Conservation (phyloP, 92 coral and sea anemone species). For the Virgularia gustaviana region DNA sequence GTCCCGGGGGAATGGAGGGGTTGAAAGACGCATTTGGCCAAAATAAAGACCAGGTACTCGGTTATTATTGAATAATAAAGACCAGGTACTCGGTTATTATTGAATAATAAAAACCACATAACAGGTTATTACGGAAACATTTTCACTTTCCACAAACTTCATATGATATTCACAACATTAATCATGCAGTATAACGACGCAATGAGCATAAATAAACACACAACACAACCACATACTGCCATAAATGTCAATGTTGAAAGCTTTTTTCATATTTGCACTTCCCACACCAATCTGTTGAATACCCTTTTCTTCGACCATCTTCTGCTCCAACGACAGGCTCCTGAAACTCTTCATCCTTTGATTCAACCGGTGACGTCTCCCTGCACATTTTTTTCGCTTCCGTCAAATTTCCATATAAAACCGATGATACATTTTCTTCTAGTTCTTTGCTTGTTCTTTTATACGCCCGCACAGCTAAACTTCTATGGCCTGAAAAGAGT, state of each 20-base stretch:
- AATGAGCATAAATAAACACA: neutral
- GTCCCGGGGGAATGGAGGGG: too few relatives aligned
- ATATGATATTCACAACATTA: neutral
- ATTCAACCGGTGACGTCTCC: neutral
- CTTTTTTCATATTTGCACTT: neutral
- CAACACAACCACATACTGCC: neutral
- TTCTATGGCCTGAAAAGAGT: conserved; percentile 29
- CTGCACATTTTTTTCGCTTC: neutral
- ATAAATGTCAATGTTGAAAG: neutral
- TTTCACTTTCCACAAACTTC: neutral
- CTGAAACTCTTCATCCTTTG: neutral
- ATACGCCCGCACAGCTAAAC: conserved; percentile 38
- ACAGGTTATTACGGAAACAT: neutral
- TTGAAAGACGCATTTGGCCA: too few relatives aligned
- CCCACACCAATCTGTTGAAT: neutral
- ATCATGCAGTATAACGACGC: neutral
- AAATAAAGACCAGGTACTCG: too few relatives aligned
- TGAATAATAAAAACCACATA: neutral
- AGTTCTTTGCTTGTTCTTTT: conserved; percentile 41
- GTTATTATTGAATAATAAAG: neutral
- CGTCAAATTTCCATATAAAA: conserved; percentile 30
- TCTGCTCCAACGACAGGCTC: conserved; percentile 4
- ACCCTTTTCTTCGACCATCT: neutral
- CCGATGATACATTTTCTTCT: conserved; percentile 22
- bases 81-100: neutral